Percentiles rank a stretch among this genome's conserved stretches.
These are phyloP conservation scores for Rhopilema esculentum DNA, from an alignment of 30 jellyfish, hydroid and myxozoan genomes.

Conservation along the genomic window DNA sequence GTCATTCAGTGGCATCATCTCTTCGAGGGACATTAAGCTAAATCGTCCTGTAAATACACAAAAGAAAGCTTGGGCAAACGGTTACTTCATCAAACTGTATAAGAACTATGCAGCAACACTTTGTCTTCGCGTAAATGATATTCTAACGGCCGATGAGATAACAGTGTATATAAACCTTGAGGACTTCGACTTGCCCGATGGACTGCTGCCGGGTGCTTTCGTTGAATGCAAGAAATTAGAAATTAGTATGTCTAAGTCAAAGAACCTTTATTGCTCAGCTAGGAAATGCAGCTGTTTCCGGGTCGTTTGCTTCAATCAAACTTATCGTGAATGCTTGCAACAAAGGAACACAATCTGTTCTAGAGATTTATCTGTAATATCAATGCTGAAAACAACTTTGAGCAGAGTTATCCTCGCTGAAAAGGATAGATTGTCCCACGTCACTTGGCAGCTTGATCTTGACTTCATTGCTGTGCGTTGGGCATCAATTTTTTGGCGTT, in stretches of 20 bases:
- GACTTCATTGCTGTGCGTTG: constrained; percentile 27
- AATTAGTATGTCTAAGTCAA: not conserved
- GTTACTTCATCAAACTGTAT: not conserved
- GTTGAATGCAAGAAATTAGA: not conserved
- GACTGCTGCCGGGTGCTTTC: constrained; percentile 25
- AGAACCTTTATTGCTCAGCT: not conserved
- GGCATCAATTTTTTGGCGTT: constrained; percentile 14
- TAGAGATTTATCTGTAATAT: not conserved
- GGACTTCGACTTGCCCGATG: constrained; percentile 2
- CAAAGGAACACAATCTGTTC: not conserved
- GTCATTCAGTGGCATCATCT: constrained; percentile 12
- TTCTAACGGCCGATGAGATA: constrained; percentile 7
- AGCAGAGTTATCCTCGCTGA: not conserved
- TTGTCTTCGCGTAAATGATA: constrained; percentile 6
- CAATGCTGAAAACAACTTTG: not conserved
- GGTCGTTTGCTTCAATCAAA: not conserved
- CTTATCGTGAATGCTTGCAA: not conserved
- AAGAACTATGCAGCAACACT: not conserved
- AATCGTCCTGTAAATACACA: not conserved
- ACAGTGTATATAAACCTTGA: constrained; percentile 3
- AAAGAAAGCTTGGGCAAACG: not conserved
- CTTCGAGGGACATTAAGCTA: not conserved
- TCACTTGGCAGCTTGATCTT: constrained; percentile 18
- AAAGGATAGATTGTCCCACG: not conserved
- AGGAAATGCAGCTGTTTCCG: constrained; percentile 1